phyloP scores from a whole-genome alignment of 2,888 invertebrate species.

The Busseola fusca region DNA sequence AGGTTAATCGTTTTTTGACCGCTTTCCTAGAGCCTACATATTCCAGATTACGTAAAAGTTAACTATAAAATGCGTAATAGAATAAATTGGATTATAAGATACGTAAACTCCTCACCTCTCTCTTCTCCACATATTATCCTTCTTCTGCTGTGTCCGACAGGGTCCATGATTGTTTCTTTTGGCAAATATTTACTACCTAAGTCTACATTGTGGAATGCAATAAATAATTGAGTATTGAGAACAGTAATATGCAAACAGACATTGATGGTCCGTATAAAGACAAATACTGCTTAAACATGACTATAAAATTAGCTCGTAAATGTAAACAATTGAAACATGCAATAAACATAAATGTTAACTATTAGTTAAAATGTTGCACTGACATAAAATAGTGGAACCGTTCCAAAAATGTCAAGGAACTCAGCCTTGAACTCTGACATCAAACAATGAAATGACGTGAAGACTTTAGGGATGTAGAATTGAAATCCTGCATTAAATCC shows the following conservation, averaged over 20 bases:
- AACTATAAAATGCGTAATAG: too few relatives aligned
- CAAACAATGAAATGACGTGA: conserved; percentile 1
- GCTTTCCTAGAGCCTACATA: too few relatives aligned
- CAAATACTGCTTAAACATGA: conserved; percentile 11
- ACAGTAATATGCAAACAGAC: background rate
- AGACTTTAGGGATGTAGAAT: conserved; percentile 6
- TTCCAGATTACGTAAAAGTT: too few relatives aligned
- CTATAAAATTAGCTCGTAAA: conserved; percentile 23
- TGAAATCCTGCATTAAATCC: conserved; percentile 7
- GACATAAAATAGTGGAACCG: conserved; percentile 18
- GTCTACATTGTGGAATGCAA: too few relatives aligned
- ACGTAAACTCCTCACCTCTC: too few relatives aligned
- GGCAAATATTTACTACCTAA: too few relatives aligned
- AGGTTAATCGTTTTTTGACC: too few relatives aligned
- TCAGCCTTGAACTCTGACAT: conserved; percentile 16
- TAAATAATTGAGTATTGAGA: too few relatives aligned
- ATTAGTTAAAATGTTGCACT: conserved; percentile 16
- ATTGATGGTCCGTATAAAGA: background rate
- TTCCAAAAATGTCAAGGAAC: conserved; percentile 24
- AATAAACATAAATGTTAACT: conserved; percentile 13
- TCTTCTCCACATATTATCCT: too few relatives aligned
- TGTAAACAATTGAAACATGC: conserved; percentile 15
- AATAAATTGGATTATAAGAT: too few relatives aligned
- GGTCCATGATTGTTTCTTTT: too few relatives aligned
- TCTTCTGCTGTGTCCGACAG: too few relatives aligned